Percentiles rank a stretch among this genome's conserved stretches.
phyloP scores from a whole-genome alignment of 2,797 vertebrate genomes.

The Anisognathus igniventris region DNA sequence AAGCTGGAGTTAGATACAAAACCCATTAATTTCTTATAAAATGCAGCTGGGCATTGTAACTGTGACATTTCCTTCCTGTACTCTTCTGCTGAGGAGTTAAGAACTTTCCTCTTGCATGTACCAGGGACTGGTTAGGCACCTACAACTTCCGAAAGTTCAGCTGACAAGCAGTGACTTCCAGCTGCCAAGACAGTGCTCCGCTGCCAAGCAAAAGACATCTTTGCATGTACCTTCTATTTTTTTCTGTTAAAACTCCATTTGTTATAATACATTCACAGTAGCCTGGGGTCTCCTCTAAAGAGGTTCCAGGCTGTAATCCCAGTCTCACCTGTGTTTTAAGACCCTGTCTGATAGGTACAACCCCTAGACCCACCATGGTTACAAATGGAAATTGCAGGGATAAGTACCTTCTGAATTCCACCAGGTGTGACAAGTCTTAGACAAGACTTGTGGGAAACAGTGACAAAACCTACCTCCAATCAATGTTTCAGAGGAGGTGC shows the following conservation, averaged over 20 bases:
- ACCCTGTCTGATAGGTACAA: not conserved
- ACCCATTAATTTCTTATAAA: not conserved
- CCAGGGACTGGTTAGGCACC: not conserved
- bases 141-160: not conserved
- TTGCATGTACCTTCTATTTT: not conserved
- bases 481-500: not conserved
- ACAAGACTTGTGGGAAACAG: not conserved
- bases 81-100: not conserved
- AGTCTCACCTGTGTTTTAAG: not conserved
- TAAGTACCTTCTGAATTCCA: not conserved
- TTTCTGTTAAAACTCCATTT: not conserved
- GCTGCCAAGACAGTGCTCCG: not conserved
- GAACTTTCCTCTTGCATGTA: not conserved
- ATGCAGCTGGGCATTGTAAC: accelerated
- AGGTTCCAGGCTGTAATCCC: not conserved
- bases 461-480: no score
- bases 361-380: not conserved
- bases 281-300: not conserved
- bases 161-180: not conserved
- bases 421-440: not conserved
- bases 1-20: not conserved
- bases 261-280: not conserved
- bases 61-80: not conserved
- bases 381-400: not conserved
- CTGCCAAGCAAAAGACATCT: not conserved